These are phyloP conservation scores for Sylvicapra grimmia DNA, from an alignment of 2,113 vertebrate genomes.

Conservation along the genomic window DNA sequence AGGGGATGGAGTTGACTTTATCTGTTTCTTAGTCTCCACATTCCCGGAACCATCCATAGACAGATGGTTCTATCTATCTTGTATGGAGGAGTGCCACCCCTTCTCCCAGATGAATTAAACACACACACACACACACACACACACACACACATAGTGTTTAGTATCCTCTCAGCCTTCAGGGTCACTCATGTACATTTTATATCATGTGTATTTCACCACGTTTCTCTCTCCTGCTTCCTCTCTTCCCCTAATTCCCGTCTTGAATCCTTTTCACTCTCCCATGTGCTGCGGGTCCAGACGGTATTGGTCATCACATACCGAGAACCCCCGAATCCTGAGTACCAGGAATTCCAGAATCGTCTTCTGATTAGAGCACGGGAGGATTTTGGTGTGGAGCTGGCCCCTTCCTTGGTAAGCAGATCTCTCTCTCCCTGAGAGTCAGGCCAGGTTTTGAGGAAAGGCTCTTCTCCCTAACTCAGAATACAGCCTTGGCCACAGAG, in stretches of 20 bases:
- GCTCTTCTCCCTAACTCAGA: not conserved
- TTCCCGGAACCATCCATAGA: not conserved
- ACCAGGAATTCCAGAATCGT: conserved; percentile 87
- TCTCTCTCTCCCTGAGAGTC: not conserved
- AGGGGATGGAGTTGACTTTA: not conserved
- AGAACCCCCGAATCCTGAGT: conserved; percentile 91
- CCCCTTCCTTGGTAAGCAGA: conserved; percentile 88
- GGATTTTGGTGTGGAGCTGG: conserved; percentile 89
- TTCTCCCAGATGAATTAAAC: not conserved
- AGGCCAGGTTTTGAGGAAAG: not conserved
- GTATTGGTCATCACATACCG: conserved; percentile 94
- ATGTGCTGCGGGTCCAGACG: conserved; percentile 79
- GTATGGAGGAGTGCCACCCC: not conserved
- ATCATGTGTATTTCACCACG: not conserved
- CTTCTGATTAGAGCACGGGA: conserved; percentile 87
- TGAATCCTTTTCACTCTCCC: not conserved
- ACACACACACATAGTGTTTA: not conserved
- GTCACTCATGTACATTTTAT: not conserved
- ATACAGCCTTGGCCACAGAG: not conserved
- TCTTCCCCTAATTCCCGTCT: not conserved
- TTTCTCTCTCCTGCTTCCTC: not conserved
- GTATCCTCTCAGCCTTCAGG: not conserved
- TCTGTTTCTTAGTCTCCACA: not conserved
- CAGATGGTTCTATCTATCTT: not conserved
- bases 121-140: not conserved